Base-by-base conservation (phyloP, 2,113 vertebrate species). In the Periophthalmodon schlosseri region DNA sequence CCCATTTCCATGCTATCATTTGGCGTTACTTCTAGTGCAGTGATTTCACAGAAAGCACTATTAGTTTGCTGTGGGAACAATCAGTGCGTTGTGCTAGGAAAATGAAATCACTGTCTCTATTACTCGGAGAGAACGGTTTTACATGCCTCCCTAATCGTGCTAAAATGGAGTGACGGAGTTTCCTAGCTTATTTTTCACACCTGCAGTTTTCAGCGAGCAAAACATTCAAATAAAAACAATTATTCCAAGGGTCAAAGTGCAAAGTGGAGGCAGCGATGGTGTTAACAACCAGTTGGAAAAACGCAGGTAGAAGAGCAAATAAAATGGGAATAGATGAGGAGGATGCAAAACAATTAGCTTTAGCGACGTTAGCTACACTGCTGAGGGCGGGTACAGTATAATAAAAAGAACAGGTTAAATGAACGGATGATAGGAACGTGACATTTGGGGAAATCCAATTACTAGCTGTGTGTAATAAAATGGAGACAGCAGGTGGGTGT, bases 71-170 rank as follows among this genome's bases (percentile, higher is more conserved):
- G 70, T 65, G 71, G 69, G 76, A 83, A 73, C 76, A 86, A 85
- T 90, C 84, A 87, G 70, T 84, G 83, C 80, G 78, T 84, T 88
- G 83, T 75, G 75, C 73, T 74, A 78, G 65, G 67, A 85, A 86
- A 90, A 89, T 80, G 66, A 88, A 88, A 91, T 87, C 65, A 63
- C 80, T 83, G 84, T 85, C 80, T 88, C 89, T 87, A 89, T 86
- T 81, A 81, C 84, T 74, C 73, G 73, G 68, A 70, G 81, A 76
- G 85, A 89, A 81, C 83, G 52, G 77, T 84, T 85, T 91, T 70
- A 79, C 83, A 84, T 67, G 79, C 70, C 68, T 68, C 70, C 73
- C 80, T 87, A 86, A 88, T 88, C 81, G 34, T 52, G 72, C 56
- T 65, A 57, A 75, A 86, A 23, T 57, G 49, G 14, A 73, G 78